A percentile compares a stretch with the other conserved stretches of the same genome.
Conservation (phyloP, 2,888 invertebrate genomes). For the Eupithecia tripunctaria region DNA sequence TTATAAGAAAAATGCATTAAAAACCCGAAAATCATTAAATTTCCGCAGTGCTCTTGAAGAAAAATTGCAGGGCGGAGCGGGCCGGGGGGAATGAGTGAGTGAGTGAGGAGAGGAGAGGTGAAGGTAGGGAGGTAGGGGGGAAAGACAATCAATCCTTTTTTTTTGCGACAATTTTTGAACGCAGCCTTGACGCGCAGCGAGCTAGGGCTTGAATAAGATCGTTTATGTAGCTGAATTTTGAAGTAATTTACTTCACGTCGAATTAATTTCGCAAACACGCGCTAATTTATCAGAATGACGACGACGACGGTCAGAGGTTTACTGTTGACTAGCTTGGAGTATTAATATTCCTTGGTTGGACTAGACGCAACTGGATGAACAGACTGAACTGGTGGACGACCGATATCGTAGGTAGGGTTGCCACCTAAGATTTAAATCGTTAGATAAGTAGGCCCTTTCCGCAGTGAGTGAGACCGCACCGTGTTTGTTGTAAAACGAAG, state of each 20-base stretch:
- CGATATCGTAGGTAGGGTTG: too few relatives aligned
- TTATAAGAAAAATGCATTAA: slow-evolving; percentile 61
- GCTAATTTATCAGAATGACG: too few relatives aligned
- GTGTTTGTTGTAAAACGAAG: too few relatives aligned
- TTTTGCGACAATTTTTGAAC: slow-evolving; percentile 17
- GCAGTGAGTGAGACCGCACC: too few relatives aligned
- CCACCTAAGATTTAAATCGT: too few relatives aligned
- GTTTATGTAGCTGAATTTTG: background rate
- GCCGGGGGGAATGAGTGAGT: slow-evolving; percentile 50
- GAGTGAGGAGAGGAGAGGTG: slow-evolving; percentile 21
- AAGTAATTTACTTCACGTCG: background rate
- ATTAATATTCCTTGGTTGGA: too few relatives aligned
- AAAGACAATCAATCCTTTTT: slow-evolving; percentile 27
- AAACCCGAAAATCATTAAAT: slow-evolving; percentile 67
- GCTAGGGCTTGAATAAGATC: background rate
- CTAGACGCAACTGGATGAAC: too few relatives aligned
- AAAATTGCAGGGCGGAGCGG: slow-evolving; percentile 71
- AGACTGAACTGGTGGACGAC: too few relatives aligned
- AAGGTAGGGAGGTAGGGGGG: slow-evolving; percentile 51
- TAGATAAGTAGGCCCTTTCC: too few relatives aligned
- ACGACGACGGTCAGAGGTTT: too few relatives aligned
- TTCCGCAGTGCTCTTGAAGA: slow-evolving; percentile 62
- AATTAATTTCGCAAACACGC: background rate
- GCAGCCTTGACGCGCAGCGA: slow-evolving; percentile 13
- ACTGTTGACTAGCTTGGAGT: too few relatives aligned